Percentiles rank a stretch among this genome's conserved stretches.
Conservation (phyloP, 2,797 vertebrate species). For the Columba guinea region DNA sequence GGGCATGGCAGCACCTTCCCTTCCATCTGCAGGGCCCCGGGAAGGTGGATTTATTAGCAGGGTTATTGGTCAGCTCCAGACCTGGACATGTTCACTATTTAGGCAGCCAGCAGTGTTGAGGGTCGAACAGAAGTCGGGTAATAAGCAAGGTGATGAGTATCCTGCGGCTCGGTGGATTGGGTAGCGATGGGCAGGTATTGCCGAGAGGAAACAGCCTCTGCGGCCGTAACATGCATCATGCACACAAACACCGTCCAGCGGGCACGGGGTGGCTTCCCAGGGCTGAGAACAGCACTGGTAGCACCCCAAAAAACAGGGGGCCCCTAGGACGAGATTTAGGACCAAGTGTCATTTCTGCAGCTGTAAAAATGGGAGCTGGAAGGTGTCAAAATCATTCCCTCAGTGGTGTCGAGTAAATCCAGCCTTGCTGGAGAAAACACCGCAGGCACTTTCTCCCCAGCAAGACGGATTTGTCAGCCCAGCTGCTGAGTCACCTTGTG, state of each 20-base stretch:
- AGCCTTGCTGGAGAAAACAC: background rate
- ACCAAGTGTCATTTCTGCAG: fast-evolving
- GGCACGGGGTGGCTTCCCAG: background rate
- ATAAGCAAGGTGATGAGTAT: background rate
- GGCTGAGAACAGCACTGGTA: background rate
- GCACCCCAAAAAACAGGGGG: background rate
- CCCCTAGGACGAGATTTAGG: background rate
- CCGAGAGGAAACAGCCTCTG: background rate
- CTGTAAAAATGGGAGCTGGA: background rate
- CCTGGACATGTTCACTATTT: background rate
- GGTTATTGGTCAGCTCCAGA: background rate
- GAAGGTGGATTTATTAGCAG: background rate
- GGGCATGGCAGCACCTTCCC: background rate
- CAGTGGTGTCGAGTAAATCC: background rate
- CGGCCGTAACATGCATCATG: background rate
- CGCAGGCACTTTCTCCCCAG: background rate
- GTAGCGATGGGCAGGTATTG: background rate
- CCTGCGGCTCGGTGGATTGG: background rate
- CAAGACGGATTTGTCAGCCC: background rate
- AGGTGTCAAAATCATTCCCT: background rate
- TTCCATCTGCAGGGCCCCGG: background rate
- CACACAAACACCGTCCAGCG: background rate
- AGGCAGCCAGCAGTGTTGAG: background rate
- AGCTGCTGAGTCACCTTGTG: fast-evolving
- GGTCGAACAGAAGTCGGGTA: background rate